Base-by-base conservation (phyloP, 2,888 invertebrate genomes). In the Blomia tropicalis region DNA sequence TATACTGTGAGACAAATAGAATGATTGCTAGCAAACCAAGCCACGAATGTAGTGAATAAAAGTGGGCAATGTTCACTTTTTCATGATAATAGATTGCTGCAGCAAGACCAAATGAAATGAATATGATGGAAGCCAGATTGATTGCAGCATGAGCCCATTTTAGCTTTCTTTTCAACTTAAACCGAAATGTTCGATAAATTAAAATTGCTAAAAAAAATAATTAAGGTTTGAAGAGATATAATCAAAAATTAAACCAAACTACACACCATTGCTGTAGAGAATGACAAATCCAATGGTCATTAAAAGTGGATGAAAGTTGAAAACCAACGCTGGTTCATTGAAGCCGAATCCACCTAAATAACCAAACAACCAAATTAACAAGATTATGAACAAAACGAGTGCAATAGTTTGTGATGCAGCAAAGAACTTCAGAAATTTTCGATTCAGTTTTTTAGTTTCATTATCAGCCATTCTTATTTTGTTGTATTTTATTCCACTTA, bases 291-390 rank as follows among this genome's bases (percentile, higher is more conserved):
- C n/a, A 44, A 44, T 44, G 7, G 14, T 79, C 87, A 89, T 87
- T 59, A 87, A 78, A 3, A 89, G 75, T 1, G 89, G 89, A 76
- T 90, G 90, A 82, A 87, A 90, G 74, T 88, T 86, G 71, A 90
- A 90, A 73, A 87, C 79, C 22, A 77, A 72, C 1, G 59, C 67
- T 2, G 82, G 81, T 70, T 78, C 79, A 2, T 75, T 75, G 81
- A 86, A 86, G 0, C 80, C 79, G 68, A 84, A 80, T 11, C 86
- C 86, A 7, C 79, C 79, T 43, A 79, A 75, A 69, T 73, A 79
- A 43, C 77, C 71, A 1, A 78, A 75, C 68, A 80, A 78, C 85
- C 85, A 85, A 51, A 82, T 74, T 0, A 78, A 75, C 19, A 82
- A 77, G 53, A 82, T 70, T 11, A 80, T 72, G 25, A 82, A 71